A percentile compares a stretch with the other conserved stretches of the same genome.
phyloP scores from a whole-genome alignment of 2,113 vertebrate genomes.

The Piaya cayana region DNA sequence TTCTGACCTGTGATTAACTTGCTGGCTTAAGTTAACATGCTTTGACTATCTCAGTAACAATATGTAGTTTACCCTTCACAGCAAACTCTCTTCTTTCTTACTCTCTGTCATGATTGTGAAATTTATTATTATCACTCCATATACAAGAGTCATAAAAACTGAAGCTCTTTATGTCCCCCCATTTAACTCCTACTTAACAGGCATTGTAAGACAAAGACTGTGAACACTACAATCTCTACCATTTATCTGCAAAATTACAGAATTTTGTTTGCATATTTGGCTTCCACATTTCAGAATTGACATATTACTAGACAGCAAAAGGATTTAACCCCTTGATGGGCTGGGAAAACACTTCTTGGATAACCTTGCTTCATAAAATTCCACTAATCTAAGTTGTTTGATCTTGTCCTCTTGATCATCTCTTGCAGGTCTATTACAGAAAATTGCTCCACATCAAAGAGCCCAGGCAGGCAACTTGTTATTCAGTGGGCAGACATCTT shows the following conservation, averaged over 20 bases:
- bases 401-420: slow-evolving; percentile 5
- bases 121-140: background rate
- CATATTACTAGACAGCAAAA: background rate
- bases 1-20: background rate
- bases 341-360: background rate
- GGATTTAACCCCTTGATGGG: background rate
- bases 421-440: slow-evolving; percentile 33
- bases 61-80: background rate
- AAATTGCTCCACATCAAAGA: slow-evolving; percentile 45
- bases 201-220: background rate
- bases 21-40: background rate
- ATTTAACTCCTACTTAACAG: background rate
- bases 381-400: background rate
- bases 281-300: background rate
- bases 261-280: background rate
- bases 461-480: background rate
- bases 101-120: background rate
- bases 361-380: slow-evolving; percentile 7
- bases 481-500: slow-evolving; percentile 2
- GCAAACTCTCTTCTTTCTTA: background rate
- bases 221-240: background rate
- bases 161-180: background rate
- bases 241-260: background rate
- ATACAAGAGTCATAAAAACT: background rate
- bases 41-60: background rate